Evolutionary conservation across 2,888 invertebrate genomes (phyloP), one percentile per base, ranked within the genome.

Genomic region (Drosophila falleni): DNA sequence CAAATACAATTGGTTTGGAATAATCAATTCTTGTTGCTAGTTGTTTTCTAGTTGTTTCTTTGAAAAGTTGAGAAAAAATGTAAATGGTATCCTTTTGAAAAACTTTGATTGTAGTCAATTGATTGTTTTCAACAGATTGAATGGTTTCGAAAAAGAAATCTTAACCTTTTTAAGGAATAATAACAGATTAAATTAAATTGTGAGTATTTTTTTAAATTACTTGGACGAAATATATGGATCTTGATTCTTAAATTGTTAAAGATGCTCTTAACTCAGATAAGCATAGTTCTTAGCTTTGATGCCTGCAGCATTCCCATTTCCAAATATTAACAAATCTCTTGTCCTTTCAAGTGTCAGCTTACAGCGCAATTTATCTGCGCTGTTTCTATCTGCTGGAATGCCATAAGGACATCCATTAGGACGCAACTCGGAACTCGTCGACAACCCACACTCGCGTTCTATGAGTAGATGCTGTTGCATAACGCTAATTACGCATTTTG

Each of bases 401-500:
- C 54, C 61, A 59, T 51, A 69, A 62, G 75, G 51, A 70, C 70
- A 76, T 70, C 70, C 70, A 79, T 76, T 79, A 79, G 69, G 54
- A 51, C 23, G 50, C 74, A 39, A 11, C 29, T 37, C 13, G 41
- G 13, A 46, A 15, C 23, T 35, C 13, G n/a, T 47, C 29, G 19
- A 31, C 47, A 42, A 26, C 26, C 16, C 71, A 35, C 62, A 51
- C 37, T 53, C n/a, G 15, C 33, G 5, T 37, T 55, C 33, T 33
- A 39, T 49, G 26, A 50, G 47, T 42, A 74, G 83, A 83, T 78
- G 78, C 70, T 62, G 68, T 71, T 69, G 68, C 85, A 78, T 83
- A 83, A 78, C 89, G 83, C 83, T 83, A 83, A 89, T 89, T 89
- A 83, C 83, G 83, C 83, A 89, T 89, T 83, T 83, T 88, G 89